Base-by-base conservation (phyloP, 2,113 vertebrate species). In the Gymnobelideus leadbeateri region DNA sequence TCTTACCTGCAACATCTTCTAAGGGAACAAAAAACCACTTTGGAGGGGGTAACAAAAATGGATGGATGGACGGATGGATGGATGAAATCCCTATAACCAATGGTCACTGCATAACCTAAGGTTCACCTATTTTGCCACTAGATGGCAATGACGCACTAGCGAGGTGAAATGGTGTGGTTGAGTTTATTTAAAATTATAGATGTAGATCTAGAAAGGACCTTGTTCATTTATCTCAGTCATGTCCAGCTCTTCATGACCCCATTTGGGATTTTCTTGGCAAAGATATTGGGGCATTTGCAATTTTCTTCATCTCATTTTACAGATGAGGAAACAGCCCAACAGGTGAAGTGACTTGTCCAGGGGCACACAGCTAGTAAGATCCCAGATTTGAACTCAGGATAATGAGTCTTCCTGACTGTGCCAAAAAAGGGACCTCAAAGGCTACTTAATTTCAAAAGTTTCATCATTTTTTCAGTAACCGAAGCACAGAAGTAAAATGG, bases 131-230 rank as follows among this genome's bases (percentile, higher is more conserved):
- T 51, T 23, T 43, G 26, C 94, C 97, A 97, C 92, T n/a, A 96
- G 97, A 1, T 96, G 96, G 97, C 95, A 97, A 89, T 28, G 1
- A 2, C 37, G 77, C 90, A 46, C 91, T 90, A 53, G 7, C 52
- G 31, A 94, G 95, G 91, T 6, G 8, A 92, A 93, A 51, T 43
- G 16, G 11, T 54, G 12, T 46, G 91, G 94, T 95, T 91, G 50
- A 93, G 84, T 91, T 50, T 68, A 28, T 26, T 57, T 68, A 43
- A 90, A 28, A 84, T 26, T 26, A 5, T 92, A 46, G 19, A 53
- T 31, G 50, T 37, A 21, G 51, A 89, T 52, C 43, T 96, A 91
- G 92, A 93, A 94, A 12, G n/a, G 19, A 84, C 19, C 19, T 23
- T 84, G 68, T 84, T 84, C 19, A 8, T 16, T 43, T 8, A 8